Conservation (phyloP, 2,888 invertebrate species). For the Ochropleura leucogaster region DNA sequence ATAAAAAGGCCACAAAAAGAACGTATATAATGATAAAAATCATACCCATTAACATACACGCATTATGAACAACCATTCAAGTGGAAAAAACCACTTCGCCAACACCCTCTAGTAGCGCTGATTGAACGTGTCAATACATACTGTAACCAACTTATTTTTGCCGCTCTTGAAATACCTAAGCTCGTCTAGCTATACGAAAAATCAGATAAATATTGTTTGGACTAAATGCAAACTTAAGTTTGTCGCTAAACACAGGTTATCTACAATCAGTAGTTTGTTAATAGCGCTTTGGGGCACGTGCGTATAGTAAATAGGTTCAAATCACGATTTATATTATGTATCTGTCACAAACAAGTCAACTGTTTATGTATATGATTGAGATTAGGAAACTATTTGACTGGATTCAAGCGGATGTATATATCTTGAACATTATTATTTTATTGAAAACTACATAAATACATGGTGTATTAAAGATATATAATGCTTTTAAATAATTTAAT, state of each 20-base stretch:
- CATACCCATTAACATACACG: slow-evolving; percentile 53
- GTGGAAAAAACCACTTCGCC: slow-evolving; percentile 71
- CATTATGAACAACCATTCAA: slow-evolving; percentile 66
- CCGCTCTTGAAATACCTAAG: slow-evolving; percentile 32
- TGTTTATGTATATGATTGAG: slow-evolving; percentile 35
- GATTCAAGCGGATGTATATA: slow-evolving; percentile 15
- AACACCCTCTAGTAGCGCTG: slow-evolving; percentile 70
- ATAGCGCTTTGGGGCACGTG: slow-evolving; percentile 68
- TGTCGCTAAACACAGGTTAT: slow-evolving; percentile 73
- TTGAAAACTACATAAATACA: background rate
- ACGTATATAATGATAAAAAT: slow-evolving; percentile 47
- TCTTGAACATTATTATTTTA: slow-evolving; percentile 9
- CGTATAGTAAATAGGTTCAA: slow-evolving; percentile 62
- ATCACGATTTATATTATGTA: slow-evolving; percentile 49
- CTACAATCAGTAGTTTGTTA: slow-evolving; percentile 77
- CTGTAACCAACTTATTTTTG: slow-evolving; percentile 62
- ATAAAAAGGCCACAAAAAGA: slow-evolving; percentile 11
- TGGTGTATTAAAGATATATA: background rate
- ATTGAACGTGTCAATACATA: slow-evolving; percentile 77
- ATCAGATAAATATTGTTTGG: slow-evolving; percentile 17
- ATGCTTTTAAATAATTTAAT: background rate
- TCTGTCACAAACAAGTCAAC: slow-evolving; percentile 42
- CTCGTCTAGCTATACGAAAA: slow-evolving; percentile 14
- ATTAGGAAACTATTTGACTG: slow-evolving; percentile 28
- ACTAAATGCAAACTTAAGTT: slow-evolving; percentile 48